Evolutionary conservation across 1,140 invertebrate species (phyloP), one percentile per base, ranked within the genome.

Genomic region (Orius insidiosus): DNA sequence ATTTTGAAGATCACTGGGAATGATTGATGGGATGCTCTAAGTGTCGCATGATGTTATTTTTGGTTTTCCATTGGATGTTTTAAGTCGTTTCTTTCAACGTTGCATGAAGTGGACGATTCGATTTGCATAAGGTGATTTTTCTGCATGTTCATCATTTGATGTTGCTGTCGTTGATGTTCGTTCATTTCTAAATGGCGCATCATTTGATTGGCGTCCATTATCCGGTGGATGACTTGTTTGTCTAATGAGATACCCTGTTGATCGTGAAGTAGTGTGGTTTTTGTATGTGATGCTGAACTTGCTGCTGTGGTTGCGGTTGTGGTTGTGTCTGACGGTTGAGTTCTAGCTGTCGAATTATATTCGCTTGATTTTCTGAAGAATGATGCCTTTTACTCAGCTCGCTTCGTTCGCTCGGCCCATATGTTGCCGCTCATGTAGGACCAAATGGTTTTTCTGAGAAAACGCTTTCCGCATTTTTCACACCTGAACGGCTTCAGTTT

Each of bases 381-480:
- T 43, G 41, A 31, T 43, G 33, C 11, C 47, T 7, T 24, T 47
- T 45, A 11, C 47, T 51, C 19, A 51, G 30, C 30, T 55, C 49
- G 51, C 50, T 43, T 19, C 48, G 41, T 32, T 47, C 36, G 5
- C 32, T 42, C 18, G 51, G 44, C 40, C 80, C 72, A 84, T 79
- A 59, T 86, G 83, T 53, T 83, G 80, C 11, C 80, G 65, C 57
- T 81, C 78, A 61, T 88, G 84, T 18, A 84, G 61, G 58, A 81
- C 69, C 45, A 85, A 60, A 56, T 84, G 80, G 62, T 83, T 83
- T 62, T 84, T 84, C 59, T 85, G 81, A 66, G 82, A 83, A 70
- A 88, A 88, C 11, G 80, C 80, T 60, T 86, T 36, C 80, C 81
- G 58, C 85, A 88, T 53, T 82, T 79, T 49, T 76, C 72, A 56